Base-by-base conservation (phyloP, 2,888 invertebrate genomes). In the Rosalia funebris region DNA sequence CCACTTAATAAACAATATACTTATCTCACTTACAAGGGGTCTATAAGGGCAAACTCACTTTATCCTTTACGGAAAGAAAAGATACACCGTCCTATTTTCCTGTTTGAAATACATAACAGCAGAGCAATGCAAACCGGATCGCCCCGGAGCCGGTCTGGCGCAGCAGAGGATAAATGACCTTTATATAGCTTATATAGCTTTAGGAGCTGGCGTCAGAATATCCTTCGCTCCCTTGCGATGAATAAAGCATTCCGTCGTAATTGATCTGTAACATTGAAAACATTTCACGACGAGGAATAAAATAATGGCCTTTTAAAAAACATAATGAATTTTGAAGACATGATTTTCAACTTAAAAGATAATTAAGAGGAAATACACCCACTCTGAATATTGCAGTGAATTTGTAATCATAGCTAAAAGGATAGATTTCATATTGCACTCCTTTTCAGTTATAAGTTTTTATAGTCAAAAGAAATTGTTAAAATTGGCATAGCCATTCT, bases 101-200 rank as follows among this genome's bases (percentile, higher is more conserved):
- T 12, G 11, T 15, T 25, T 3, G 4, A 34, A 25, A 5, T 9
- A 7, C 11, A 7, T 12, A n/a, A 12, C 10, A 44, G 11, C 20
- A 17, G 19, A 1, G 42, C 25, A 25, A 25, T 7, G 7, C 2
- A 25, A 7, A 7, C 14, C 12, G 14, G 11, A 15, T 42, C 7
- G 11, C 31, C 14, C 31, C 16, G 19, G 52, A 54, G 59, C 48
- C 60, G 20, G 48, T 42, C 60, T n/a, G 60, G 42, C 60, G 50
- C 46, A 25, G 3, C 14, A 31, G 42, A 19, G 48, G 44, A 56
- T 47, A 60, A 56, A 48, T 25, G 45, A 31, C 45, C 45, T 45
- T 45, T 25, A 31, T 12, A 45, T 11, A 3, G 10, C 25, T 7
- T 5, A 25, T n/a, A n/a, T 44, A 10, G 19, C 11, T 19, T 44